A percentile compares a stretch with the other conserved stretches of the same genome.
Conservation (phyloP, 1,140 invertebrate species). For the Gryon sp. region DNA sequence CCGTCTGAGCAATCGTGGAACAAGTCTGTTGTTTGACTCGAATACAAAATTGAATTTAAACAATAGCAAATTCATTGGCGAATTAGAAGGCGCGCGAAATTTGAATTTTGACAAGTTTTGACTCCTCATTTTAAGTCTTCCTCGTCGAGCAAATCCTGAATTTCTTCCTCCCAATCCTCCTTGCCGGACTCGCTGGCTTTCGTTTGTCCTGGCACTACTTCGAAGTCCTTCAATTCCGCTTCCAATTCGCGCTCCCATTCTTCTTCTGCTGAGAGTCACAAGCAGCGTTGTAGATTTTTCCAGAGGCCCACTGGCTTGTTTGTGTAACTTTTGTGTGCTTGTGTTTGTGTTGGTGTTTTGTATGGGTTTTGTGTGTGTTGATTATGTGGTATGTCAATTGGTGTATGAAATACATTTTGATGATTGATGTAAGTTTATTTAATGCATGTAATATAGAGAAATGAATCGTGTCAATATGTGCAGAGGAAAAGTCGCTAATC, state of each 20-base stretch:
- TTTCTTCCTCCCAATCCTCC: conserved; percentile 82
- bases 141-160: conserved; percentile 81
- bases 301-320: conserved; percentile 67
- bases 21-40: no score
- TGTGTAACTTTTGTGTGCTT: conserved; percentile 49
- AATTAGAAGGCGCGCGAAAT: no score
- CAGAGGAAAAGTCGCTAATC: conserved; percentile 62
- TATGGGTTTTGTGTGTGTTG: conserved; percentile 18
- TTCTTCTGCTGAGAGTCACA: conserved; percentile 85
- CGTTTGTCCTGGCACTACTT: conserved; percentile 84
- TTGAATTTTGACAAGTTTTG: no score
- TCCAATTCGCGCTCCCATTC: conserved; percentile 96
- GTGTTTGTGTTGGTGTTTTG: conserved; percentile 28
- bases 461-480: conserved; percentile 55
- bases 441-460: conserved; percentile 19
- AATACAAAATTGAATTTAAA: no score
- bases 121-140: conserved; percentile 77
- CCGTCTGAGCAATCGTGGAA: no score
- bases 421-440: no score
- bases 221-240: conserved; percentile 94
- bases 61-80: no score
- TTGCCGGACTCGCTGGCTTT: conserved; percentile 66
- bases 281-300: conserved; percentile 76
- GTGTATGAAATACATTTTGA: neutral
- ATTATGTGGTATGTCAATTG: conserved; percentile 15